Base-by-base conservation (phyloP, 2,888 invertebrate genomes). In the Drosophila longiperda region DNA sequence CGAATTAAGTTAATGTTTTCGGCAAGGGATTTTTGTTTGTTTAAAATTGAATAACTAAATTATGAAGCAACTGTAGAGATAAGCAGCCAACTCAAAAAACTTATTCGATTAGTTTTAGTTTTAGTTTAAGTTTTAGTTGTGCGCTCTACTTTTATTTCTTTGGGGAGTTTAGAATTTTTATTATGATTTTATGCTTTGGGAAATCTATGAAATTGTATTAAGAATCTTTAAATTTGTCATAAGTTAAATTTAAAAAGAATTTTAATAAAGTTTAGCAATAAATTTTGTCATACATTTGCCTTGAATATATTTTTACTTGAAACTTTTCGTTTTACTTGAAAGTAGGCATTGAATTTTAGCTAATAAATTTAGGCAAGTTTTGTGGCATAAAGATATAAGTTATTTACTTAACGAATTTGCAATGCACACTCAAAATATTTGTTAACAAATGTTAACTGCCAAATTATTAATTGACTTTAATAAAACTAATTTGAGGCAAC, bases 41-140 rank as follows among this genome's bases (percentile, higher is more conserved):
- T 60, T 58, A 42, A 63, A 53, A 64, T 58, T 53, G 57, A 59
- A 60, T 72, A 63, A 69, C 65, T 70, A 66, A 70, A 73, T 77
- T 66, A 69, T 66, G 59, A 40, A 55, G 38, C 55, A 36, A 20
- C 50, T 34, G 38, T 42, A 29, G 7, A 55, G 61, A 71, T 58
- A 66, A 68, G 52, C 38, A n/a, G 52, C 32, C 23, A 38, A 42
- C 32, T 29, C 12, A 17, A 38, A 33, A 54, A 69, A 64, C 32
- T 36, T 45, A 23, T 32, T 23, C 12, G 23, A 59, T 66, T 23
- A 45, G 52, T 50, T 58, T 1, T 17, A 48, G 26, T 49, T 26
- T 26, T n/a, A n/a, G n/a, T n/a, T n/a, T 66, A n/a, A 45, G 52
- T 50, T 57, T 1, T 17, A 48, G 26, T 49, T 26, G 4, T n/a